Evolutionary conservation across 2,888 invertebrate genomes (phyloP), one percentile per base, ranked within the genome.

Genomic region (Hipparchia semele): DNA sequence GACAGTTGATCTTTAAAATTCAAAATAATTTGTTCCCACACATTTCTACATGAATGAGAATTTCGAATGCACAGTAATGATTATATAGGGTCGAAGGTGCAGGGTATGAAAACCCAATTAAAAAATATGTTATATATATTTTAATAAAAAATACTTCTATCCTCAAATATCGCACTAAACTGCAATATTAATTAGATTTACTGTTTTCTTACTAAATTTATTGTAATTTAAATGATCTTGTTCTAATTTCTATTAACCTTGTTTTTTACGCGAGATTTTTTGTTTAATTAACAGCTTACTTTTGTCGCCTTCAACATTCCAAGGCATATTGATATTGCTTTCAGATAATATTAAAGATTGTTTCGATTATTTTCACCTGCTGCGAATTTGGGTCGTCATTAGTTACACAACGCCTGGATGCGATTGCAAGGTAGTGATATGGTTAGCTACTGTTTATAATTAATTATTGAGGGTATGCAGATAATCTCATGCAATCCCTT

Each of bases 141-240:
- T 45, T 56, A 61, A 12, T 68, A 46, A 6, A 6, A 49, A 7
- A 45, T 62, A 70, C 9, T 75, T 85, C 80, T 82, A 75, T 76
- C 81, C 86, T 46, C 65, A 67, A 70, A 62, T 79, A 81, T 80
- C 77, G 81, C 80, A 84, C 84, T 75, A 75, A 70, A 76, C 76
- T 78, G 72, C 68, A 67, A 81, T 39, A 39, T 4, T 39, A 87
- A 83, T 84, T 81, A 82, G 79, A 80, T 80, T 82, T 83, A 82
- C 83, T 85, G 82, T 83, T 82, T 82, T 83, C 82, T 83, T 80
- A 85, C 80, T 80, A 81, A 84, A 83, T 80, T 82, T 83, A 82
- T 84, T 84, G 84, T 83, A 79, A 77, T 72, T 82, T 75, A 81
- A 83, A 82, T 81, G 83, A 84, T 84, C 79, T 75, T 79, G 78